These are phyloP conservation scores for Bradypus variegatus DNA, from an alignment of 2,797 vertebrate genomes.

Conservation along the genomic window DNA sequence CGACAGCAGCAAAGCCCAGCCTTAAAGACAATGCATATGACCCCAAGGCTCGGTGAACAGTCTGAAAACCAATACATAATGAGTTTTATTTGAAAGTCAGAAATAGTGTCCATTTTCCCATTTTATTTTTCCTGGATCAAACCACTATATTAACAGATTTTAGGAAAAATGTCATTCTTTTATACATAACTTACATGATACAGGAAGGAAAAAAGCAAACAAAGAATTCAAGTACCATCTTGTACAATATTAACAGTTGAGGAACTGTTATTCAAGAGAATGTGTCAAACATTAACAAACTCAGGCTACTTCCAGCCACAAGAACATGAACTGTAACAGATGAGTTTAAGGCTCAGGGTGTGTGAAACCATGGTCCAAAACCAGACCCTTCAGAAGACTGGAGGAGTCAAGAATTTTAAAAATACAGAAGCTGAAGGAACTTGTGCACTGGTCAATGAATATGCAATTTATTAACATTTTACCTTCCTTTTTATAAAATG, in stretches of 20 bases:
- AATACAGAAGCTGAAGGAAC: background rate
- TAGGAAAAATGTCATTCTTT: conserved; percentile 48
- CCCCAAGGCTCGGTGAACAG: conserved; percentile 36
- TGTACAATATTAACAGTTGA: conserved; percentile 57
- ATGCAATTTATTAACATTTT: conserved; percentile 30
- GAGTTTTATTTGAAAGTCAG: conserved; percentile 62
- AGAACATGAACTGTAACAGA: conserved; percentile 49
- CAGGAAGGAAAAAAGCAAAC: conserved; percentile 55
- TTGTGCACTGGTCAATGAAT: conserved; percentile 17
- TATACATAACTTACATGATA: conserved; percentile 63
- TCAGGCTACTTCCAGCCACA: conserved; percentile 21
- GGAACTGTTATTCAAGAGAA: conserved; percentile 50
- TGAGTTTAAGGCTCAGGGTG: conserved; percentile 36
- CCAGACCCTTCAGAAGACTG: conserved; percentile 10
- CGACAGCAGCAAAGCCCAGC: background rate
- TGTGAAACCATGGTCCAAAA: conserved; percentile 6
- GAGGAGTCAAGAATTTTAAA: conserved; percentile 16
- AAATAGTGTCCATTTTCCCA: conserved; percentile 58
- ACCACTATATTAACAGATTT: conserved; percentile 54
- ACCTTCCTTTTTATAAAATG: conserved; percentile 21
- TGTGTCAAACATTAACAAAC: conserved; percentile 48
- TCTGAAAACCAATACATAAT: conserved; percentile 49
- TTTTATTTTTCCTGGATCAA: conserved; percentile 66
- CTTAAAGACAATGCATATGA: background rate
- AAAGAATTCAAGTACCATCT: conserved; percentile 51